Evolutionary conservation across 2,113 vertebrate genomes (phyloP).

Genomic region (Trachemys scripta): DNA sequence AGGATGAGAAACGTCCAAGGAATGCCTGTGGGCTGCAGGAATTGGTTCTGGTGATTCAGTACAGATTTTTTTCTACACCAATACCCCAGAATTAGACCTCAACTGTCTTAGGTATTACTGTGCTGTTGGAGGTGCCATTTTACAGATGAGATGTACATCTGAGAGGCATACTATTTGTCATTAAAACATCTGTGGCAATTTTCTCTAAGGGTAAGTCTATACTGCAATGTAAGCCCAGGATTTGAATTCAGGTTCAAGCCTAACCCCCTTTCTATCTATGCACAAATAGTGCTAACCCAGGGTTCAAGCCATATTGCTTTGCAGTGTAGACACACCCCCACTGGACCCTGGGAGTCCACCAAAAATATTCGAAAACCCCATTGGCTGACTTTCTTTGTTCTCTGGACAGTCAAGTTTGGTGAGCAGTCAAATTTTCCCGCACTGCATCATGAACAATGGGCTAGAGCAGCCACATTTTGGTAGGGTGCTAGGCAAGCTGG

Average conservation of each 20-base stretch:
- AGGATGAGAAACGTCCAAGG: neutral
- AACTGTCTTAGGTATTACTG: neutral
- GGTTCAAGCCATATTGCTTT: neutral
- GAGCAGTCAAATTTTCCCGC: neutral
- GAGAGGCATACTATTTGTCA: neutral
- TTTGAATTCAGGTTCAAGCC: neutral
- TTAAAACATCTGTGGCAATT: neutral
- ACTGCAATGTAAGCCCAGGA: neutral
- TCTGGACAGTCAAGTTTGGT: neutral
- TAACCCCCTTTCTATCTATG: neutral
- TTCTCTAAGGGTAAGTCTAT: neutral
- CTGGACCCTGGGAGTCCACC: neutral
- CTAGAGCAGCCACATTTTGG: neutral
- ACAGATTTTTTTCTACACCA: neutral
- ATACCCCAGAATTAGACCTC: neutral
- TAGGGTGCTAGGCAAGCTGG: neutral
- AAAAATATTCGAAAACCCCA: neutral
- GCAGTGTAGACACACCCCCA: neutral
- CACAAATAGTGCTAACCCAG: neutral
- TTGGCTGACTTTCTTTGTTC: neutral
- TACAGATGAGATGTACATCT: neutral
- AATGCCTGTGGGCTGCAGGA: neutral
- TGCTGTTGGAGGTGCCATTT: neutral
- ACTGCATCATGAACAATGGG: neutral
- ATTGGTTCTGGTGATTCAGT: neutral